Conservation (phyloP, 2,888 invertebrate species). For the Hemistola chrysoprasaria region DNA sequence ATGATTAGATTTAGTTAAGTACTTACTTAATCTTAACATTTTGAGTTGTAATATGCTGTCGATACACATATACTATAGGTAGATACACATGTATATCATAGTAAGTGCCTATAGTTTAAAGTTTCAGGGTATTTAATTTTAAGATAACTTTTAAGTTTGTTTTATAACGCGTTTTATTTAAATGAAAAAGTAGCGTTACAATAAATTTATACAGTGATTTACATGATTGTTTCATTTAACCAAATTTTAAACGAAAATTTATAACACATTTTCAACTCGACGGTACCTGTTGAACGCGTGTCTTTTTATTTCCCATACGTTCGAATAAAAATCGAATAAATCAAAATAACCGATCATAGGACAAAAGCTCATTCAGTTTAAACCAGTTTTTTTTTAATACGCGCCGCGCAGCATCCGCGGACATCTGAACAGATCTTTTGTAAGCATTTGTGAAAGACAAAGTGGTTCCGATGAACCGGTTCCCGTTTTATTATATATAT, state of each 20-base stretch:
- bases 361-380: slow-evolving; percentile 73
- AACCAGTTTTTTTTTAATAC: slow-evolving; percentile 66
- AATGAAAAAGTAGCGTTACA: not conserved
- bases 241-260: not conserved
- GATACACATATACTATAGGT: too few species aligned
- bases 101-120: too few species aligned
- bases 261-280: slow-evolving; percentile 39
- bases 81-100: too few species aligned
- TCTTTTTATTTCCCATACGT: slow-evolving; percentile 66
- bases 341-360: slow-evolving; percentile 77
- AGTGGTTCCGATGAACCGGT: slow-evolving; percentile 66
- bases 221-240: not conserved
- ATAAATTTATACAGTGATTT: not conserved
- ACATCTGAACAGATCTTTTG: slow-evolving; percentile 70
- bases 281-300: slow-evolving; percentile 73
- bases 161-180: too few species aligned
- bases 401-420: slow-evolving; percentile 76
- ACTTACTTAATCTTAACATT: too few species aligned
- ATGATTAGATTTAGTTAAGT: too few species aligned
- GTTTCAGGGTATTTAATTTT: too few species aligned
- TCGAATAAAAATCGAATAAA: slow-evolving; percentile 79
- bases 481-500: slow-evolving; percentile 47
- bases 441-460: slow-evolving; percentile 66
- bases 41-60: too few species aligned
- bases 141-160: too few species aligned